Conservation (phyloP, 2,113 vertebrate genomes). For the Hydropotes inermis region DNA sequence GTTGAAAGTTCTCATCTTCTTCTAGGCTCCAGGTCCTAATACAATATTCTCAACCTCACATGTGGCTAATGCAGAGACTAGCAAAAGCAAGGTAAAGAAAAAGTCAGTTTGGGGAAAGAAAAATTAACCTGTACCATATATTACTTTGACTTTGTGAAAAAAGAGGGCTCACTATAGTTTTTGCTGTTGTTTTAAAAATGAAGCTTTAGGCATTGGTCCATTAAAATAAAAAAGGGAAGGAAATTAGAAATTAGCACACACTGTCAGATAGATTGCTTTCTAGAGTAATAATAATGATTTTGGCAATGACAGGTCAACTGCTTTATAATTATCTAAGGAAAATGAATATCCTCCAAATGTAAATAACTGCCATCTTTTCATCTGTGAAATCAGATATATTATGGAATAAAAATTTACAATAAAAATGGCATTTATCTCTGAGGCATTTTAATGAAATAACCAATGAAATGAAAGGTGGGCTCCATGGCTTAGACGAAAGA, state of each 20-base stretch:
- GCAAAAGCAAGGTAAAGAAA: neutral
- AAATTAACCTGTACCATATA: neutral
- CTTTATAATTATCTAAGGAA: slow-evolving; percentile 30
- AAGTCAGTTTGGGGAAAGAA: neutral
- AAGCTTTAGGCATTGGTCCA: neutral
- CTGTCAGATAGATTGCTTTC: neutral
- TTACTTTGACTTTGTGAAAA: neutral
- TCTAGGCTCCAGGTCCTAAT: neutral
- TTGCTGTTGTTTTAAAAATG: neutral
- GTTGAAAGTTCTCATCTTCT: neutral
- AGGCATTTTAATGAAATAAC: slow-evolving; percentile 27
- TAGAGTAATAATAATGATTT: neutral
- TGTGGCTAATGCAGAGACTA: neutral
- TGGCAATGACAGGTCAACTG: neutral
- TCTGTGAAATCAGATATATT: slow-evolving; percentile 38
- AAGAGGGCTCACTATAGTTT: neutral
- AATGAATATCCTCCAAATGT: neutral
- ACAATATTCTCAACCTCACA: neutral
- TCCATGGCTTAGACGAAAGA: neutral
- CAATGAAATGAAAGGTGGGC: neutral
- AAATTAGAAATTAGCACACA: slow-evolving; percentile 8
- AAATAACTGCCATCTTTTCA: slow-evolving; percentile 38
- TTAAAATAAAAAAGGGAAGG: neutral
- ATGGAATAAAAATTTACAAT: slow-evolving; percentile 32
- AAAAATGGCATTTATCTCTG: slow-evolving; percentile 37